Base-by-base conservation (phyloP, 2,797 vertebrate species). In the Bovichtus diacanthus region DNA sequence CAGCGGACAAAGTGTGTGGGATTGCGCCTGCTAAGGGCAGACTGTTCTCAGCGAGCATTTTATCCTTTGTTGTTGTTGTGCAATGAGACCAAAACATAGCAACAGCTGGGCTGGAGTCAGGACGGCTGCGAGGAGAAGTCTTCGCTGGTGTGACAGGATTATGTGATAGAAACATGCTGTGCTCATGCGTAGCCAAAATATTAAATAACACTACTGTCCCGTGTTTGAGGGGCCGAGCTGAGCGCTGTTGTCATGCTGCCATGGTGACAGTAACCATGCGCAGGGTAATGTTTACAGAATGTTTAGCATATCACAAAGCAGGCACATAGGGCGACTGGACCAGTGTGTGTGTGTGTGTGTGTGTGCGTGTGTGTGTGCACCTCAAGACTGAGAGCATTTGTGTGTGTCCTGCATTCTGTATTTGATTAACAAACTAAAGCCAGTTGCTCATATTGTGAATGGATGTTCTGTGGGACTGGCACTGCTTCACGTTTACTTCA, bases 261-360 rank as follows among this genome's bases (percentile, higher is more conserved):
- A 97, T 97, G 96, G 97, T 90, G 95, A 99, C 96, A 6, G 97
- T 99, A 95, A 97, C 97, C 95, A 98, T 88, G 96, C 92, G 89
- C 94, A 92, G 94, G 94, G 91, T 92, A 92, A 92, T 99, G 97
- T 98, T 98, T 97, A 97, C 96, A 94, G 82, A 96, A 95, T 96
- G 96, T 96, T 97, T 96, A 91, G 96, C 94, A 94, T 93, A 92
- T 95, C 93, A 93, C 93, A 93, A 96, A 95, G 94, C 94, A 95
- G 95, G 91, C 83, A 74, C 88, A 83, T 65, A 88, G 78, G 72
- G 55, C 78, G 75, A 38, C 71, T 83, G 47, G 82, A 64, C 78
- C 74, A 81, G 85, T 81, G 66, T 82, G 73, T 78, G 62, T 56
- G 41, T 73, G 61, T 46, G 21, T 76, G 74, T 70, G 41, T 64